A percentile compares a stretch with the other conserved stretches of the same genome.
Evolutionary conservation across 1,140 invertebrate species (phyloP).

Genomic region (Zaprionus capensis): DNA sequence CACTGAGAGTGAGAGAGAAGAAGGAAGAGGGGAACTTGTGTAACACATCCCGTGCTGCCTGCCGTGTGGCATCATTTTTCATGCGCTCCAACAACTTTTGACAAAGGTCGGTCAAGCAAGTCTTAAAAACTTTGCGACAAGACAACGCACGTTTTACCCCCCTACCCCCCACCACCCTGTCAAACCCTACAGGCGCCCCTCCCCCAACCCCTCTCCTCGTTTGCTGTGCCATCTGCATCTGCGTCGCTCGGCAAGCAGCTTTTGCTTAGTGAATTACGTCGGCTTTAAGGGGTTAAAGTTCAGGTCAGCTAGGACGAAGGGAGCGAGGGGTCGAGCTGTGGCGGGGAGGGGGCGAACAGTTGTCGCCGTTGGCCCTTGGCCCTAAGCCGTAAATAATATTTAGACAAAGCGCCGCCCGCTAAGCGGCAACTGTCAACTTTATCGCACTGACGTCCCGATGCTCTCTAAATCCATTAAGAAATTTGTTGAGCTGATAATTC

Average conservation of each 20-base stretch:
- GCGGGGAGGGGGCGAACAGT: conserved; percentile 69
- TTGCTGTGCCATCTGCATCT: conserved; percentile 40
- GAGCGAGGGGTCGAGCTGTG: not conserved
- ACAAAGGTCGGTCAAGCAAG: conserved; percentile 82
- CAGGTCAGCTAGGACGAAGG: conserved; percentile 36
- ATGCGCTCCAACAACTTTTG: conserved; percentile 81
- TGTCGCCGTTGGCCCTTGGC: conserved; percentile 73
- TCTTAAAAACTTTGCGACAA: conserved; percentile 82
- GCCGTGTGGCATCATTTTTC: conserved; percentile 77
- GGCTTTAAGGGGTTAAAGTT: conserved; percentile 81
- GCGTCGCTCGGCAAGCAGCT: conserved; percentile 43
- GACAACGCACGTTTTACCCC: conserved; percentile 76
- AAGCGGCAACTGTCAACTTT: conserved; percentile 40
- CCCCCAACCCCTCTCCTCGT: not conserved
- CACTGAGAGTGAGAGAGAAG: not conserved
- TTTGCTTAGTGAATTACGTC: conserved; percentile 80
- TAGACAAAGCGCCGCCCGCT: conserved; percentile 56
- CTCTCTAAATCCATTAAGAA: conserved; percentile 42
- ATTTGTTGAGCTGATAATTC: conserved; percentile 3
- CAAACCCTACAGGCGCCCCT: no score
- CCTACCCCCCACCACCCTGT: not conserved
- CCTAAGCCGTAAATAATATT: conserved; percentile 83
- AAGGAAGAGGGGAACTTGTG: conserved; percentile 34
- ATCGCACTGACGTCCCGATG: conserved; percentile 41
- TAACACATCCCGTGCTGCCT: conserved; percentile 65